Percentiles rank a stretch among this genome's conserved stretches.
Evolutionary conservation across 2,113 vertebrate genomes (phyloP).

Genomic region (Gallinago media): DNA sequence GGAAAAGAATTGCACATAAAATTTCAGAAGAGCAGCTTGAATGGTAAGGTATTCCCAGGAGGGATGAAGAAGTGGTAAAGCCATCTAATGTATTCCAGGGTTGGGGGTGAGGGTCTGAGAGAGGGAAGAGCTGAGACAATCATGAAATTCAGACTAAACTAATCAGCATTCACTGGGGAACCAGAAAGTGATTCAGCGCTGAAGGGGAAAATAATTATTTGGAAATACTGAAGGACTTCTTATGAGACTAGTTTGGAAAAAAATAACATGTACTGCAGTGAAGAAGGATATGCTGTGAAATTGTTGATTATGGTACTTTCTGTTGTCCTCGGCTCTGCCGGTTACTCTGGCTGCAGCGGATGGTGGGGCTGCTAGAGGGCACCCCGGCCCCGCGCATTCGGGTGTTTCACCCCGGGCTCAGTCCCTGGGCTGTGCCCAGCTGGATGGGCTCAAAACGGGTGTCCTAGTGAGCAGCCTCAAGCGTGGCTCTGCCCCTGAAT

Average conservation of each 20-base stretch:
- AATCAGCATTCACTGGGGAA: not conserved
- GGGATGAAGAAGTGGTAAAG: not conserved
- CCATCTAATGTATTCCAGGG: not conserved
- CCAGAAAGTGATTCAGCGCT: not conserved
- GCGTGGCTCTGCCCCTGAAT: not conserved
- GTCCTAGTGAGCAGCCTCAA: accelerated
- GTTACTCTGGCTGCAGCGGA: no score
- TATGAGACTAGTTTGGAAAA: not conserved
- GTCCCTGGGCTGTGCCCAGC: accelerated
- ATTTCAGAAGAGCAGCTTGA: not conserved
- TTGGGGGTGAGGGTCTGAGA: not conserved
- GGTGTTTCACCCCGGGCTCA: accelerated
- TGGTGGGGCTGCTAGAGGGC: not conserved
- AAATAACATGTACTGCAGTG: not conserved
- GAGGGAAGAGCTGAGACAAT: not conserved
- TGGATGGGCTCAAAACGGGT: no score
- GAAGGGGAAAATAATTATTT: not conserved
- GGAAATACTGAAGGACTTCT: not conserved
- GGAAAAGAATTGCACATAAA: not conserved
- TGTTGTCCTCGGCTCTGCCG: no score
- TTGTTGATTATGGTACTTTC: no score
- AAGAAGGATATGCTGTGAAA: not conserved
- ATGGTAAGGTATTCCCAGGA: not conserved
- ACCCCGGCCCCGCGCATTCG: accelerated
- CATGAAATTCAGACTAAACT: not conserved